Evolutionary conservation across 2,113 vertebrate species (phyloP).

Genomic region (Eublepharis macularius): DNA sequence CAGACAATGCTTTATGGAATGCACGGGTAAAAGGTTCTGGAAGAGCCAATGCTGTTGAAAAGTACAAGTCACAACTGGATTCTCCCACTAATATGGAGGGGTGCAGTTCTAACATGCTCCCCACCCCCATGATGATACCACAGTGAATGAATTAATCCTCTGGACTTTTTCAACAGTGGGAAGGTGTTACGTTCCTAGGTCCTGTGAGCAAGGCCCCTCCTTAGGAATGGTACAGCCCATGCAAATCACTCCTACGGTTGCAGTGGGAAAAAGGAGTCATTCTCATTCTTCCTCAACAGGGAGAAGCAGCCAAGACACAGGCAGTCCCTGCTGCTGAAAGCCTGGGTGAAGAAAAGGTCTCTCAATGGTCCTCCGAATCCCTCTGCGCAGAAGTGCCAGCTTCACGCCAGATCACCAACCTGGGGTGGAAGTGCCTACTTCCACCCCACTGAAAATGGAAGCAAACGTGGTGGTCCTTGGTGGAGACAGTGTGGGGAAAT

Average conservation of each 20-base stretch:
- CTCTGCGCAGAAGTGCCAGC: slow-evolving; percentile 67
- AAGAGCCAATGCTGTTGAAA: not conserved
- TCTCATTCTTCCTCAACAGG: not conserved
- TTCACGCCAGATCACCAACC: slow-evolving; percentile 67
- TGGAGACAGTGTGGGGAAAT: slow-evolving; percentile 83
- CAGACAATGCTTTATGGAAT: fast-evolving
- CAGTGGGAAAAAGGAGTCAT: slow-evolving; percentile 16
- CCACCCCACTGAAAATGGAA: slow-evolving; percentile 71
- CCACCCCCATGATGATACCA: not conserved
- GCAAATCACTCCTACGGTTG: slow-evolving; percentile 26
- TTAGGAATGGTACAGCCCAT: slow-evolving; percentile 33
- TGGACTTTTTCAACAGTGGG: not conserved
- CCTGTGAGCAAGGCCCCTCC: slow-evolving; percentile 33
- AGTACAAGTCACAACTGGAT: not conserved
- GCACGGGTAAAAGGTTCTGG: not conserved
- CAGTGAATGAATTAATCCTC: not conserved
- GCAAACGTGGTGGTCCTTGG: slow-evolving; percentile 83
- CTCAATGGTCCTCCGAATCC: slow-evolving; percentile 71
- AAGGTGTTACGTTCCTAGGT: slow-evolving; percentile 5
- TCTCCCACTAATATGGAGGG: not conserved
- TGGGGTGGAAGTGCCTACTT: slow-evolving; percentile 46
- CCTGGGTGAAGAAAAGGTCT: fast-evolving
- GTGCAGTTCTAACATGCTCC: not conserved
- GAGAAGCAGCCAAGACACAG: not conserved
- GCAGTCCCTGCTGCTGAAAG: not conserved